Percentiles rank a stretch among this genome's conserved stretches.
Conservation (phyloP, 2,797 vertebrate species). For the Falco biarmicus region DNA sequence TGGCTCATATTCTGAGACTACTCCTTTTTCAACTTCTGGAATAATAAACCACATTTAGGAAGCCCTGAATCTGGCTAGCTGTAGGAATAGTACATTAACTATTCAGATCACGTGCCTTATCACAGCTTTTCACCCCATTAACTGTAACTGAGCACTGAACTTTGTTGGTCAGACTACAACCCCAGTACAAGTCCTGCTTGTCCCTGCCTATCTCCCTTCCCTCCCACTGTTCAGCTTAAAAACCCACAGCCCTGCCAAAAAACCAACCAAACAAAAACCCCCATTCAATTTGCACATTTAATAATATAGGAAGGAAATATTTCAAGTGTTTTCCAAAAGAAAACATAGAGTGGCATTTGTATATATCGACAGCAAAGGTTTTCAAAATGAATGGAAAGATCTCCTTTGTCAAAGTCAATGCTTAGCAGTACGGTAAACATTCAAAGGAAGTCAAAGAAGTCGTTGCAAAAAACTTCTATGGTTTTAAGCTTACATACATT, state of each 20-base stretch:
- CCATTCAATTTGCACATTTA: conserved; percentile 33
- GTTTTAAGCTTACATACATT: conserved; percentile 7
- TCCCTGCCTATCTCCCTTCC: background rate
- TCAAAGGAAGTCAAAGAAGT: conserved; percentile 31
- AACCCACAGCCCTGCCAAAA: background rate
- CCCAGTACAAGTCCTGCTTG: background rate
- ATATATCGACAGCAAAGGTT: conserved; percentile 18
- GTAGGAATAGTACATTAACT: conserved; percentile 27
- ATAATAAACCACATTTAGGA: conserved; percentile 54
- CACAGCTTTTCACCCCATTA: conserved; percentile 69
- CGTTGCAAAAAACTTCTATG: conserved; percentile 24
- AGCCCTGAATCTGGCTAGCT: conserved; percentile 38
- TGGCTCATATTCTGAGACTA: background rate
- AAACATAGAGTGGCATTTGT: conserved; percentile 31
- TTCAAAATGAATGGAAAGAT: conserved; percentile 20
- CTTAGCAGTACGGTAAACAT: conserved; percentile 13
- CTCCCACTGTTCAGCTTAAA: background rate
- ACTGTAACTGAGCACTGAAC: conserved; percentile 46
- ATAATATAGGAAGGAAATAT: background rate
- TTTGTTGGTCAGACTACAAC: conserved; percentile 33
- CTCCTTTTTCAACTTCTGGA: conserved; percentile 46
- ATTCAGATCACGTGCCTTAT: conserved; percentile 50
- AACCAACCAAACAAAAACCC: background rate
- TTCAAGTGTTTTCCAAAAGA: conserved; percentile 47
- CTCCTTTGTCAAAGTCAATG: conserved; percentile 49